Evolutionary conservation across 2,888 invertebrate genomes (phyloP), one percentile per base, ranked within the genome.

Genomic region (Teinopalpus imperialis): DNA sequence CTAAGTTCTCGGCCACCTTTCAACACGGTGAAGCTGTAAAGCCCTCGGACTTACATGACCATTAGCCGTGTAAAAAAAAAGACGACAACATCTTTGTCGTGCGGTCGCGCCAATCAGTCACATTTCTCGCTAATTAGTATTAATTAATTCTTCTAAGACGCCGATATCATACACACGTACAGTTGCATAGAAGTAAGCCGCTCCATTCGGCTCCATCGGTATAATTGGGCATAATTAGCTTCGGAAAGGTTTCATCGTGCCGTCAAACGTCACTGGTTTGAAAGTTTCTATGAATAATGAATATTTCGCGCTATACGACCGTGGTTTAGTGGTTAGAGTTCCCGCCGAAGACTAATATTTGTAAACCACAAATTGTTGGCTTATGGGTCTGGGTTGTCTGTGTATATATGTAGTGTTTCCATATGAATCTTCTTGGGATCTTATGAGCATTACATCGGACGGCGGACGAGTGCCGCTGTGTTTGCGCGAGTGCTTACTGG

Each of bases 81-180:
- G n/a, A n/a, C n/a, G n/a, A n/a, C n/a, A n/a, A n/a, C n/a, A n/a
- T n/a, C n/a, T n/a, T n/a, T n/a, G n/a, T n/a, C n/a, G n/a, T n/a
- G n/a, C n/a, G n/a, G n/a, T n/a, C n/a, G 43, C 18, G 27, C 21
- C 43, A 35, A 29, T 35, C 16, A 7, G 27, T 45, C 24, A 39
- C 64, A 62, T 59, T 62, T 62, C 57, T 48, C 57, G 14, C 63
- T 76, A 76, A 81, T 74, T 67, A 72, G 64, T 56, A 54, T 63
- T 69, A 70, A 76, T 77, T 71, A 69, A 68, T 65, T 70, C 67
- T 69, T 70, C 59, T 63, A 55, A 69, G 57, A 59, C 57, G 62
- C 62, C 69, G 64, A 27, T 29, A 31, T n/a, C n/a, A 14, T 30
- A 55, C 59, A 61, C 57, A 63, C 62, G 65, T 63, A 61, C 64